A percentile compares a stretch with the other conserved stretches of the same genome.
Conservation (phyloP, 1,140 invertebrate genomes). For the Drosophila funebris region DNA sequence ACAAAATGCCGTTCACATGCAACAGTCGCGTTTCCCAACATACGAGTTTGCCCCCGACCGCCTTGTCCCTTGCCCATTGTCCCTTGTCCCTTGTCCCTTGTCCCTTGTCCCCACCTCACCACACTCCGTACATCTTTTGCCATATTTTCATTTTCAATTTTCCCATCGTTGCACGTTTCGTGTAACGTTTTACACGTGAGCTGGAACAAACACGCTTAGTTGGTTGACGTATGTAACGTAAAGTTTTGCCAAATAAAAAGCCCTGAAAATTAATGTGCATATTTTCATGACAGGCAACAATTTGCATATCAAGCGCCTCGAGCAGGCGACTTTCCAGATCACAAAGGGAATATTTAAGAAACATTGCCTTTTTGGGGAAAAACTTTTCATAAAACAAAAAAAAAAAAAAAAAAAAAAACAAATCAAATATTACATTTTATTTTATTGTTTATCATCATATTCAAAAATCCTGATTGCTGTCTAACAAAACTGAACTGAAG, state of each 20-base stretch:
- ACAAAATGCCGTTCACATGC: slow-evolving; percentile 3
- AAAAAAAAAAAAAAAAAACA: neutral
- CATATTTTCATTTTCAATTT: slow-evolving; percentile 42
- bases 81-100: no score
- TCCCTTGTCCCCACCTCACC: neutral
- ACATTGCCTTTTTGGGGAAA: slow-evolving; percentile 29
- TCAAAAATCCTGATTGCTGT: slow-evolving; percentile 33
- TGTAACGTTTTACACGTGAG: slow-evolving; percentile 55
- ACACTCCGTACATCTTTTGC: slow-evolving; percentile 10
- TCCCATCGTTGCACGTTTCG: slow-evolving; percentile 35
- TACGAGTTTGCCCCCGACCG: neutral
- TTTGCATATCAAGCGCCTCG: slow-evolving; percentile 73
- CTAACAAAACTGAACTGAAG: slow-evolving; percentile 7
- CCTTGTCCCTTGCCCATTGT: neutral
- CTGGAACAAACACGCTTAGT: slow-evolving; percentile 6
- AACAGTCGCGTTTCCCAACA: slow-evolving; percentile 22
- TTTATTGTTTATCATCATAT: slow-evolving; percentile 24
- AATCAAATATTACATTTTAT: slow-evolving; percentile 29
- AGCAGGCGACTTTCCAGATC: slow-evolving; percentile 1
- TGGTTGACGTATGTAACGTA: slow-evolving; percentile 19
- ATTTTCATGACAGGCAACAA: slow-evolving; percentile 74
- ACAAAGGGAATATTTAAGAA: slow-evolving; percentile 32
- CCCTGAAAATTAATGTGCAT: slow-evolving; percentile 74
- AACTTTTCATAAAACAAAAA: slow-evolving; percentile 6
- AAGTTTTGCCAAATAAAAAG: slow-evolving; percentile 39